Evolutionary conservation across 2,113 vertebrate genomes (phyloP), one percentile per base, ranked within the genome.

Genomic region (Corapipo altera): DNA sequence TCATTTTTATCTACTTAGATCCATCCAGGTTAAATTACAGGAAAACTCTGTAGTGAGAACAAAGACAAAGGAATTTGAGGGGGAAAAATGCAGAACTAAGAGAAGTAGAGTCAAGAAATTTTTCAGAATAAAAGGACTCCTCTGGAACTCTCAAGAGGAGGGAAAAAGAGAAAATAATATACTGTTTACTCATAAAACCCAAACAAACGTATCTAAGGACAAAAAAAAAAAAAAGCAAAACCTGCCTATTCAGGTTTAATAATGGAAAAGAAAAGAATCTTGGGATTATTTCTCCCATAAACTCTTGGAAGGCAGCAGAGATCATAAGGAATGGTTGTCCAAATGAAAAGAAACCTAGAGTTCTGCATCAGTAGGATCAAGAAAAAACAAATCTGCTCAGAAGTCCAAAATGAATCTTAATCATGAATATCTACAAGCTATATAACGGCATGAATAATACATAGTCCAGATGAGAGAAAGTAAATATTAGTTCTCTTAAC

Each of bases 401-500:
- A 92, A 89, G 37, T 61, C n/a, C 44, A 87, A 94, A 94, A 78
- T 21, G 0, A 69, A 89, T 85, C 69, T 86, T 81, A 95, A 91
- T 84, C 37, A 90, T 32, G 1, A 69, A 35, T 75, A 89, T 85
- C 89, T 69, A 85, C 49, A 67, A 92, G 44, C 57, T 67, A 44
- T 46, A 23, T 41, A 79, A 64, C 4, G 0, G 20, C 39, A 94
- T 88, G 89, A 96, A 95, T 94, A 96, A 92, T 75, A 73, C 12
- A 88, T 91, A 89, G 65, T 87, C n/a, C 62, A 94, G 71, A 94
- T 43, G 30, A 95, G 18, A 91, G n/a, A 92, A 95, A 82, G 52
- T 64, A 93, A 94, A 71, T 89, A 88, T 95, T 95, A 91, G 66
- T 82, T 89, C 54, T 82, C 74, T 76, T 91, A 76, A 80, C 58